A percentile compares a stretch with the other conserved stretches of the same genome.
Conservation (phyloP, 1,140 invertebrate species). For the Euschistus heros region DNA sequence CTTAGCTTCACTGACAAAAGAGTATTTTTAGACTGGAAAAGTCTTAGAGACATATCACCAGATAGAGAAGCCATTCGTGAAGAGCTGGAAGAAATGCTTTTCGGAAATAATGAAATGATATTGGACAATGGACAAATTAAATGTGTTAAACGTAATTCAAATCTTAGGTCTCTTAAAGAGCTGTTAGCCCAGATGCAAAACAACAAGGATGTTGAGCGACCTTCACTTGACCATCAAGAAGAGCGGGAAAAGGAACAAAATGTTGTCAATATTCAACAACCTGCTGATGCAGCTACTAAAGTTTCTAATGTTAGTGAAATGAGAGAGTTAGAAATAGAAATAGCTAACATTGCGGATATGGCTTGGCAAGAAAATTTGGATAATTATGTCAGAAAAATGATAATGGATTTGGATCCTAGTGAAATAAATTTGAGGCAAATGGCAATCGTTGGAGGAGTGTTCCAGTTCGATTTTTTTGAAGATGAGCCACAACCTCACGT, state of each 20-base stretch:
- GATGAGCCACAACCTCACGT: background rate
- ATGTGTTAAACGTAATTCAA: background rate
- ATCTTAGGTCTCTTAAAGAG: background rate
- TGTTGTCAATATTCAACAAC: background rate
- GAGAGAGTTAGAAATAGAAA: background rate
- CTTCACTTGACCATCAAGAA: background rate
- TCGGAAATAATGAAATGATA: background rate
- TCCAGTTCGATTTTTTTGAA: background rate
- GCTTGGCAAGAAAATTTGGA: background rate
- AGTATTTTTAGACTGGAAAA: constrained; percentile 4
- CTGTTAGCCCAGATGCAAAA: background rate
- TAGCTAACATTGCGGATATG: background rate
- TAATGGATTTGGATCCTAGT: background rate
- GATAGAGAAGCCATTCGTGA: background rate
- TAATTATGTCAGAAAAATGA: background rate
- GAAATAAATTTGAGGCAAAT: background rate
- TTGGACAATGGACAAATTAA: background rate
- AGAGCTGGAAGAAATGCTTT: background rate
- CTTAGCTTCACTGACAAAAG: background rate
- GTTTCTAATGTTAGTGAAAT: background rate
- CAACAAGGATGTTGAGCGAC: background rate
- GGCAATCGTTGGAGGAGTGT: background rate
- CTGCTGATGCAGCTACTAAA: background rate
- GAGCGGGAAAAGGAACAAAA: background rate
- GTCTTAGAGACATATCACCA: background rate